phyloP scores from a whole-genome alignment of 2,888 invertebrate genomes.

The Diachrysia chrysitis region DNA sequence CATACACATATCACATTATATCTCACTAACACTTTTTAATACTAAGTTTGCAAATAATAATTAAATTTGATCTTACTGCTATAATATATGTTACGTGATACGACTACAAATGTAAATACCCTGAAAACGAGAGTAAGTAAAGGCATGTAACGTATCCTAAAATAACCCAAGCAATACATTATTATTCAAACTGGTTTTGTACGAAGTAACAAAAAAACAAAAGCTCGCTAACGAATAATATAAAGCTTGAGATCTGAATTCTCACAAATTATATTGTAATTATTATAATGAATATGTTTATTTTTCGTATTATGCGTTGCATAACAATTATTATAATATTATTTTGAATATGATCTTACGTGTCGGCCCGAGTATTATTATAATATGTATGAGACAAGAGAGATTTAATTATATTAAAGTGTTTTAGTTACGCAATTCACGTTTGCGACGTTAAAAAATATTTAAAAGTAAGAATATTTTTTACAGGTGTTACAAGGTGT shows the following conservation, averaged over 20 bases:
- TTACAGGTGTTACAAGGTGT: slow-evolving; percentile 42
- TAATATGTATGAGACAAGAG: neutral
- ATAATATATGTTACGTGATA: neutral
- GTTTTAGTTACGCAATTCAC: neutral
- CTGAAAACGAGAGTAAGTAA: neutral
- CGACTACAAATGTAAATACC: neutral
- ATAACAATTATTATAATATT: slow-evolving; percentile 21
- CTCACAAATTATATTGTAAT: slow-evolving; percentile 27
- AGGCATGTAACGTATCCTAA: neutral
- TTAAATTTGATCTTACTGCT: neutral
- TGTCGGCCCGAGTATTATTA: neutral
- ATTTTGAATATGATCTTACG: slow-evolving; percentile 9
- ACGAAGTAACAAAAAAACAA: slow-evolving; percentile 2
- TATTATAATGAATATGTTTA: slow-evolving; percentile 26
- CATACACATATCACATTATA: slow-evolving; percentile 33
- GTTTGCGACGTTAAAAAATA: neutral
- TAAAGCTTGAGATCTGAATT: slow-evolving; percentile 13
- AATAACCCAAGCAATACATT: neutral
- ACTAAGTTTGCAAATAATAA: slow-evolving; percentile 22
- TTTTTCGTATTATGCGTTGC: slow-evolving; percentile 29
- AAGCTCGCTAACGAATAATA: slow-evolving; percentile 2
- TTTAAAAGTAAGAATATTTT: slow-evolving; percentile 27
- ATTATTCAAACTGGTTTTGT: slow-evolving; percentile 2
- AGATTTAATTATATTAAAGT: neutral
- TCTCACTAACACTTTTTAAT: slow-evolving; percentile 19